Conservation (phyloP, 2,888 invertebrate genomes). For the Copidosoma aretas region DNA sequence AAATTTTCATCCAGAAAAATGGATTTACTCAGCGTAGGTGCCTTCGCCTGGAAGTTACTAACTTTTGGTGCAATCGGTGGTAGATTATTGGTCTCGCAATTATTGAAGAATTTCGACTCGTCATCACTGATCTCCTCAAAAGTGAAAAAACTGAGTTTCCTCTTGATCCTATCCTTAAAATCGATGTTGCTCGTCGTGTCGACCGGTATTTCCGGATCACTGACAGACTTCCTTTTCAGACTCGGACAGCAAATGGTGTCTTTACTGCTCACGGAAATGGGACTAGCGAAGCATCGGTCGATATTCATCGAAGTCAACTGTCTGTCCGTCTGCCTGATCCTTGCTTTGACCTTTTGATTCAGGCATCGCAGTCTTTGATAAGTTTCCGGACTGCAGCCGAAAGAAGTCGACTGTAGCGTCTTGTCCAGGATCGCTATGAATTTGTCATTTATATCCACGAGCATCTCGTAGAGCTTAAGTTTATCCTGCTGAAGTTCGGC, state of each 20-base stretch:
- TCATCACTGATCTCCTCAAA: no score
- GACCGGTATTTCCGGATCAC: no score
- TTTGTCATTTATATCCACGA: slow-evolving; percentile 70
- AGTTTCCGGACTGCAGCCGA: slow-evolving; percentile 67
- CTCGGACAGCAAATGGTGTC: background rate
- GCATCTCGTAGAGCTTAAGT: slow-evolving; percentile 63
- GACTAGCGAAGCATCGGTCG: background rate
- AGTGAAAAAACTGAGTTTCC: no score
- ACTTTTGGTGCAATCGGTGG: no score
- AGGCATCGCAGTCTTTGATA: slow-evolving; percentile 68
- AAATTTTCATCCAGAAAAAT: no score
- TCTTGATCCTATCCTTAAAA: no score
- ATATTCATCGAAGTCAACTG: slow-evolving; percentile 22
- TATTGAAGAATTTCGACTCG: no score
- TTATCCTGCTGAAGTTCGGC: slow-evolving; percentile 47
- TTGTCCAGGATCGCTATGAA: slow-evolving; percentile 69
- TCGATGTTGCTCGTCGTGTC: no score
- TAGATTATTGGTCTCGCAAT: no score
- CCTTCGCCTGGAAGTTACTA: no score
- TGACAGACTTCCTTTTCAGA: background rate
- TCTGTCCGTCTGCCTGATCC: slow-evolving; percentile 61
- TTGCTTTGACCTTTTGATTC: slow-evolving; percentile 68
- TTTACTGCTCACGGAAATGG: slow-evolving; percentile 61
- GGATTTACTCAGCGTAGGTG: no score
- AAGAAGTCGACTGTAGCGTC: slow-evolving; percentile 67